Evolutionary conservation across 1,140 invertebrate species (phyloP).

Genomic region (Lineus longissimus): DNA sequence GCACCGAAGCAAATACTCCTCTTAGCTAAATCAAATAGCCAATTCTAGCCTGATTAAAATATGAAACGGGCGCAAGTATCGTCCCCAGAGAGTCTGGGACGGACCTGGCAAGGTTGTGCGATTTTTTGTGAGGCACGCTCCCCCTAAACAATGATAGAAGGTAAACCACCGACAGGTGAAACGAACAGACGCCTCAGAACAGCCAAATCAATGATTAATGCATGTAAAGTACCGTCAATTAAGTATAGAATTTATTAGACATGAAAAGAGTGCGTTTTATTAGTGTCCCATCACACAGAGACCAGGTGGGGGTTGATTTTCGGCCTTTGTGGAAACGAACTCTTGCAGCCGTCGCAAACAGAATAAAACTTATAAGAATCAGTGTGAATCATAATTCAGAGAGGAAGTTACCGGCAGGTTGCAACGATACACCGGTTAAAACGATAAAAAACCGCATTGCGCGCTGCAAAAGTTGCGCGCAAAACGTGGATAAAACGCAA

Average conservation of each 20-base stretch:
- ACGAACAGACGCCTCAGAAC: conserved; percentile 19
- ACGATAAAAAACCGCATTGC: too few relatives aligned
- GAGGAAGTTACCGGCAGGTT: too few relatives aligned
- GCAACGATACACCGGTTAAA: too few relatives aligned
- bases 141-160: conserved; percentile 28
- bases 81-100: conserved; percentile 22
- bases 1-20: too few relatives aligned
- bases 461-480: too few relatives aligned
- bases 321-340: not conserved
- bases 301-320: conserved; percentile 29
- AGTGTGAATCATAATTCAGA: too few relatives aligned
- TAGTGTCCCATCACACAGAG: conserved; percentile 21
- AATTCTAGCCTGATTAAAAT: too few relatives aligned
- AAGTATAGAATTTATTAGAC: conserved; percentile 44
- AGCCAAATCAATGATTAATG: conserved; percentile 32
- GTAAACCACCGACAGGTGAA: conserved; percentile 32
- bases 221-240: conserved; percentile 34
- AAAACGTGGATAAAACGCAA: too few relatives aligned
- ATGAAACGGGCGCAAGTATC: conserved; percentile 26
- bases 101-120: conserved; percentile 28
- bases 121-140: conserved; percentile 30
- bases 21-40: too few relatives aligned
- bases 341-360: conserved; percentile 9
- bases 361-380: too few relatives aligned
- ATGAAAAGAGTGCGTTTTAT: conserved; percentile 38